Percentiles rank a stretch among this genome's conserved stretches.
phyloP scores from a whole-genome alignment of 2,113 vertebrate genomes.

The Notechis scutatus region DNA sequence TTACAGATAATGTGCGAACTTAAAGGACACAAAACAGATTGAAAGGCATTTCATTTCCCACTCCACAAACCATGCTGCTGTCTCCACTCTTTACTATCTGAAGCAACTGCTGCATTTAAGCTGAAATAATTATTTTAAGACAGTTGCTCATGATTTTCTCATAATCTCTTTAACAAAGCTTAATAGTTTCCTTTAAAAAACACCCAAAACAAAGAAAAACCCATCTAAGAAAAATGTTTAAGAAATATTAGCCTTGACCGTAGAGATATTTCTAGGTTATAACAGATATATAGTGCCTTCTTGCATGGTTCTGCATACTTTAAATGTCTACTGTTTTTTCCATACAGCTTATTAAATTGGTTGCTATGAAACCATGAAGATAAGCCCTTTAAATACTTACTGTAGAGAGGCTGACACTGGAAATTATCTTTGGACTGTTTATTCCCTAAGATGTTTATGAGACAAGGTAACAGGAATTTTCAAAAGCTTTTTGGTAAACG shows the following conservation, averaged over 20 bases:
- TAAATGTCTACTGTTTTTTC: slow-evolving; percentile 9
- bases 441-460: neutral
- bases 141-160: neutral
- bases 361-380: slow-evolving; percentile 27
- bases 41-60: neutral
- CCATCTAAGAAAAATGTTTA: slow-evolving; percentile 4
- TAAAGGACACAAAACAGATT: neutral
- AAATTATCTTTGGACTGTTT: slow-evolving; percentile 37
- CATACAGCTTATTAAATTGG: slow-evolving; percentile 5
- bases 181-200: neutral
- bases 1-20: neutral
- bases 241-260: neutral
- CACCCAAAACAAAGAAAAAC: neutral
- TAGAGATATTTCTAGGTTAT: slow-evolving; percentile 25
- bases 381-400: slow-evolving; percentile 5
- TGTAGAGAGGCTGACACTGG: neutral
- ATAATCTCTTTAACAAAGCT: neutral
- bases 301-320: slow-evolving; percentile 34
- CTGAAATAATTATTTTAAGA: neutral
- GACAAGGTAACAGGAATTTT: slow-evolving; percentile 12
- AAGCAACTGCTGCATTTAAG: neutral
- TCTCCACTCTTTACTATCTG: neutral
- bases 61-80: neutral
- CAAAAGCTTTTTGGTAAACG: neutral
- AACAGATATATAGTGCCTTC: slow-evolving; percentile 17